Base-by-base conservation (phyloP, 2,888 invertebrate genomes). In the Scaeva pyrastri region DNA sequence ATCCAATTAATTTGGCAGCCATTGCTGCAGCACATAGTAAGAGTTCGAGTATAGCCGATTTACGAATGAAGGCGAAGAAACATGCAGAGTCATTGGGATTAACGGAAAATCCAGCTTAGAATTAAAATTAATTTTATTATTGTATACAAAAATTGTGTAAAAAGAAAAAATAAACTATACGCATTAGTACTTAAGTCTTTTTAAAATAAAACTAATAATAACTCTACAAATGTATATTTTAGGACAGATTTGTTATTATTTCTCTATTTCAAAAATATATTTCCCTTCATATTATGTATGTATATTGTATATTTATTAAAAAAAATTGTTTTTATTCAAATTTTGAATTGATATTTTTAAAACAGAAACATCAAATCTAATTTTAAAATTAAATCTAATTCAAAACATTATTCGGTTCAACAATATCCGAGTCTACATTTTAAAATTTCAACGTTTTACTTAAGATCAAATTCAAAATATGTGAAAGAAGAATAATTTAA, bases 31-130 rank as follows among this genome's bases (percentile, higher is more conserved):
- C 96, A 16, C 96, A 96, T 83, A 96, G 96, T 90, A 96, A 97
- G 92, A 96, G 97, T 90, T 98, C 97, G 21, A 98, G 98, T 91
- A 98, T 98, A 91, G 98, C 98, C 0, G 98, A 98, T 93, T 94
- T 98, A 75, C 94, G 98, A 89, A 94, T 98, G 88, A 98, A 98
- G 93, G 98, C 98, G 21, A 96, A 97, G 91, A 96, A 97, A 89
- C 98, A 98, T 93, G 96, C 98, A 39, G 98, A 98, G 89, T 97
- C 98, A 0, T 93, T 98, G 71, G 97, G 92, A 60, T 88, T 92
- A 31, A 88, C 91, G 12, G 91, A 91, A 75, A 89, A 89, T 73
- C 81, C 88, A 21, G 88, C 88, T 77, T 89, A 88, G 80, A 68
- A 52, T 21, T 41, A n/a, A 52, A 41, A 19, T 55, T 16, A 19